These are phyloP conservation scores for Eupristina koningsbergeri DNA, from an alignment of 1,140 invertebrate genomes.

Conservation along the genomic window DNA sequence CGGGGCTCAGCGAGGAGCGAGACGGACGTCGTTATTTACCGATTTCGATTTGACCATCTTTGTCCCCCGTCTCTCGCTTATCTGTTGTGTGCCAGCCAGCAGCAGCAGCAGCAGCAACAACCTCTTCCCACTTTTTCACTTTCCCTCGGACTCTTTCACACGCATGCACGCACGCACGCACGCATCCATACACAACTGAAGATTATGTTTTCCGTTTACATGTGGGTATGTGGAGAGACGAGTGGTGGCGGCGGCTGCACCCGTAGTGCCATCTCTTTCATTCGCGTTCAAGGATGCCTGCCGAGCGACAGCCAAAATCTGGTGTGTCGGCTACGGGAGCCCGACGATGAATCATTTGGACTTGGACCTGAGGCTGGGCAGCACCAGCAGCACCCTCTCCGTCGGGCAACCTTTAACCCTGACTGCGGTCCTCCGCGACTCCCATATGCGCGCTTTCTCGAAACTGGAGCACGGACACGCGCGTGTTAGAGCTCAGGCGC, in stretches of 20 bases:
- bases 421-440: not conserved
- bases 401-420: not conserved
- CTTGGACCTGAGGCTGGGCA: too few relatives aligned
- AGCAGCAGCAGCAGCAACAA: too few relatives aligned
- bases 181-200: not conserved
- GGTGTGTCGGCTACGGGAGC: not conserved
- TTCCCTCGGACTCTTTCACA: not conserved
- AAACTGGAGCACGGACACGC: slow-evolving; percentile 5
- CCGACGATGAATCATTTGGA: not conserved
- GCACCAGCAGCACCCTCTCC: too few relatives aligned
- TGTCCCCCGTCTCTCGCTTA: not conserved
- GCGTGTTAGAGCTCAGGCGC: not conserved
- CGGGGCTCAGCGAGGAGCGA: not conserved
- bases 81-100: too few relatives aligned
- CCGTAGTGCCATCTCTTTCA: not conserved
- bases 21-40: not conserved
- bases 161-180: not conserved
- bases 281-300: not conserved
- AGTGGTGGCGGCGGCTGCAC: too few relatives aligned
- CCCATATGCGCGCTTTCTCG: not conserved
- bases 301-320: not conserved
- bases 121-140: not conserved
- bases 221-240: too few relatives aligned
- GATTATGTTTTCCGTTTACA: too few relatives aligned
- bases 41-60: not conserved